These are phyloP conservation scores for Dendrolimus pini DNA, from an alignment of 2,888 invertebrate genomes.

Conservation along the genomic window DNA sequence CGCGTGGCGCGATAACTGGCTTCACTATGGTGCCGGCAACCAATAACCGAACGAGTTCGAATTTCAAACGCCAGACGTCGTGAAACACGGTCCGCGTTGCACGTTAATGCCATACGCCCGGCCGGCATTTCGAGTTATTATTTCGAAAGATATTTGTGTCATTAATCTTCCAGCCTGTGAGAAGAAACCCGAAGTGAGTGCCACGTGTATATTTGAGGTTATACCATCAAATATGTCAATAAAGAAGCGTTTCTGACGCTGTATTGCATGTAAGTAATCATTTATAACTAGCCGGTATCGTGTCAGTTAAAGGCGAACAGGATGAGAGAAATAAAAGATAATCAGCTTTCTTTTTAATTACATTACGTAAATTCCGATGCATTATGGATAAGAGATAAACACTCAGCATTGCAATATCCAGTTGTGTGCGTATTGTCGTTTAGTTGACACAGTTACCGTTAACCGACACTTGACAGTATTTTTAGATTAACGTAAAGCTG, in stretches of 20 bases:
- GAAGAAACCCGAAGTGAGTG: background rate
- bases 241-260: background rate
- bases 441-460: background rate
- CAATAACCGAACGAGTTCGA: conserved; percentile 24
- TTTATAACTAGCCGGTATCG: background rate
- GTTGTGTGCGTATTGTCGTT: background rate
- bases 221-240: background rate
- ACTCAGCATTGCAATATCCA: background rate
- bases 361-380: background rate
- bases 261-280: background rate
- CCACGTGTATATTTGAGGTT: background rate
- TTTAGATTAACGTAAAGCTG: background rate
- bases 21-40: conserved; percentile 31
- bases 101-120: conserved; percentile 35
- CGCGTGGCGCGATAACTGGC: conserved; percentile 57
- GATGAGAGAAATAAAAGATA: background rate
- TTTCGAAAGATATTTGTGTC: conserved; percentile 16
- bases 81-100: conserved; percentile 28
- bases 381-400: background rate
- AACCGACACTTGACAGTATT: background rate
- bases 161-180: background rate
- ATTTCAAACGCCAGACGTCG: conserved; percentile 20
- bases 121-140: conserved; percentile 34
- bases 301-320: background rate
- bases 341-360: background rate